Evolutionary conservation across 2,888 invertebrate species (phyloP).

Genomic region (Noctua fimbriata): DNA sequence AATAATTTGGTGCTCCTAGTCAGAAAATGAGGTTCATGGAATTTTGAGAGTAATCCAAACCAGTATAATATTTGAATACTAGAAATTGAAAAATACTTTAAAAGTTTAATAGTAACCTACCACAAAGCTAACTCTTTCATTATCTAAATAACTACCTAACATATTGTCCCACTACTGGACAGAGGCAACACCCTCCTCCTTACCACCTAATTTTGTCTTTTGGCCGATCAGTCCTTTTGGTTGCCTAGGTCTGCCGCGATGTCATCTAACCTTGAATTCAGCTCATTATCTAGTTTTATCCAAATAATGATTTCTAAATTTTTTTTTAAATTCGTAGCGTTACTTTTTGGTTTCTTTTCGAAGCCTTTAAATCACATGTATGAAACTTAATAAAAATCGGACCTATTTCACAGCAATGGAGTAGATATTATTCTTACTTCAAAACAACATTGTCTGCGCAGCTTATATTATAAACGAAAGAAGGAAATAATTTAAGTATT

Average conservation of each 20-base stretch:
- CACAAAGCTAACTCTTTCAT: too few species aligned
- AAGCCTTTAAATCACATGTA: not conserved
- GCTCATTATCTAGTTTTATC: not conserved
- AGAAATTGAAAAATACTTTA: too few species aligned
- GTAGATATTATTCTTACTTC: not conserved
- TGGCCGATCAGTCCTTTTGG: not conserved
- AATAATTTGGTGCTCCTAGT: not conserved
- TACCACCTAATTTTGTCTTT: not conserved
- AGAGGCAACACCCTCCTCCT: not conserved
- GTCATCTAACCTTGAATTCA: not conserved
- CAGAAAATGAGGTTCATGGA: not conserved
- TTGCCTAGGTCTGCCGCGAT: not conserved
- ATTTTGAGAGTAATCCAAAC: not conserved
- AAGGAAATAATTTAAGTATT: conserved; percentile 67
- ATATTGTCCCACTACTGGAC: not conserved
- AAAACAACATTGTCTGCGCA: conserved; percentile 14
- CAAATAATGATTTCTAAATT: not conserved
- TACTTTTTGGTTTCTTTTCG: not conserved
- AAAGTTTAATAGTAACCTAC: too few species aligned
- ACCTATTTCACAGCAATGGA: not conserved
- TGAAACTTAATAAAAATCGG: not conserved
- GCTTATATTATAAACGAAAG: conserved; percentile 52
- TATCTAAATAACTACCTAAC: not conserved
- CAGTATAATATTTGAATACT: too few species aligned
- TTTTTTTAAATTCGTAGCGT: not conserved